Evolutionary conservation across 2,113 vertebrate genomes (phyloP).

Genomic region (Megaceryle maxima): DNA sequence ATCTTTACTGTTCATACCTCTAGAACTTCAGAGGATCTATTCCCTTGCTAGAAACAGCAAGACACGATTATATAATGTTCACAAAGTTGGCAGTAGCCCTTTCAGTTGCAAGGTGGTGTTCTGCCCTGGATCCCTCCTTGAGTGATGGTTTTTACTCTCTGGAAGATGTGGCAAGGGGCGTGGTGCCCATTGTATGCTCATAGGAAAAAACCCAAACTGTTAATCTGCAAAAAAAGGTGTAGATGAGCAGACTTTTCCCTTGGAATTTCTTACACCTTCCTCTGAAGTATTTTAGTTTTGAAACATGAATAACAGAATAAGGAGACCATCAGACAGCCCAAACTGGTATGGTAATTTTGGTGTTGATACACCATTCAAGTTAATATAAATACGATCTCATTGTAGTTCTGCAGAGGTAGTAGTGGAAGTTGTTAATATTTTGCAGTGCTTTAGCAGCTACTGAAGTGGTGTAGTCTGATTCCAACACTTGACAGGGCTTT

Average conservation of each 20-base stretch:
- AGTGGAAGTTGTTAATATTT: background rate
- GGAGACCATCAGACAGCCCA: background rate
- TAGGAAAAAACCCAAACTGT: background rate
- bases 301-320: background rate
- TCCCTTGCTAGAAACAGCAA: background rate
- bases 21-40: background rate
- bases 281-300: background rate
- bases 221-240: too few species aligned
- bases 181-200: background rate
- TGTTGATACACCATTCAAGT: background rate
- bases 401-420: background rate
- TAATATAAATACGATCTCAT: background rate
- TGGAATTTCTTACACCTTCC: background rate
- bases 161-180: background rate
- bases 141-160: background rate
- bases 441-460: rapidly evolving
- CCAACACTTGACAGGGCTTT: background rate
- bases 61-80: background rate
- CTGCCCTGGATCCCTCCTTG: background rate
- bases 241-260: background rate
- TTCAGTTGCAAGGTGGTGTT: background rate
- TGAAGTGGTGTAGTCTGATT: background rate
- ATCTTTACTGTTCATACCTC: background rate
- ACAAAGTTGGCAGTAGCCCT: background rate
- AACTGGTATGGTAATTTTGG: background rate